Evolutionary conservation across 2,888 invertebrate genomes (phyloP), one percentile per base, ranked within the genome.

Genomic region (Drosophila anomalata): DNA sequence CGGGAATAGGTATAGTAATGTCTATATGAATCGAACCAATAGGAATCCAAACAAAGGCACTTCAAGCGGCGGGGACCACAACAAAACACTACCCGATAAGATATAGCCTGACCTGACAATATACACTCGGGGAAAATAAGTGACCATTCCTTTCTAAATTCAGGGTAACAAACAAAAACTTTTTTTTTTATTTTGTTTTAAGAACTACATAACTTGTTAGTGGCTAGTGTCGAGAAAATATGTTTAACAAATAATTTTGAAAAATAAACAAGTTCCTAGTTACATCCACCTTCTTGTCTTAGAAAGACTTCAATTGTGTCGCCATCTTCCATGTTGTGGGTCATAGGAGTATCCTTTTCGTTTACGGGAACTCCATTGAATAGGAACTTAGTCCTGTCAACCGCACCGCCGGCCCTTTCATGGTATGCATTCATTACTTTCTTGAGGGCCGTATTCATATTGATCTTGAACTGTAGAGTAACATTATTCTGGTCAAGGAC

Each of bases 81-180:
- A 75, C 68, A 68, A 55, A 73, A 61, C 50, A 36, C n/a, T 12
- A 51, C 39, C 77, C 73, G 87, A 87, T 84, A 79, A 84, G 85
- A 84, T 87, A 79, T 66, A 60, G 80, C 53, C 58, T 14, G 44
- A 73, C 61, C 52, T 24, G 73, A 55, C n/a, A 14, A 29, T 52
- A 26, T 36, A 31, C 53, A 47, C 33, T 51, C 20, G 41, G 3
- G 9, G 2, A 42, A 39, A 42, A 39, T 39, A 14, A 39, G 3
- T 39, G 39, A 39, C 14, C 39, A 39, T 39, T 14, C 7, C 39
- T 2, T 12, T 2, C 22, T 22, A 24, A 24, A 4, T 24, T 5
- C 17, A 17, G 17, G 17, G 17, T 17, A 17, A 17, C 17, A 17
- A 17, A 14, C 14, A 17, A 17, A 17, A 17, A 17, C 17, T 17